phyloP scores from a whole-genome alignment of 2,888 invertebrate genomes.

The Lottia scabra region DNA sequence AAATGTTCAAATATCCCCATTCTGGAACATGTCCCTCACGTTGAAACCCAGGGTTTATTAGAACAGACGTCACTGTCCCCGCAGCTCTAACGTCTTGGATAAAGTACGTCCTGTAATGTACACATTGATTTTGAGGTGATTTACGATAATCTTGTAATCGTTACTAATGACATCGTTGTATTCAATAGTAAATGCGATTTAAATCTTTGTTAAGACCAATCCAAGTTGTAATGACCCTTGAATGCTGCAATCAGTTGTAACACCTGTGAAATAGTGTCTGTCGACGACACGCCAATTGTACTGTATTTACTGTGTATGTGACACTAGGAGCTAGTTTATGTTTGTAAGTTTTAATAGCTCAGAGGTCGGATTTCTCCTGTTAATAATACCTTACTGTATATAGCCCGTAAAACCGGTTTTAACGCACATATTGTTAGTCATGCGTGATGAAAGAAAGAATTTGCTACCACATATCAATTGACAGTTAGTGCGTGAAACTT shows the following conservation, averaged over 20 bases:
- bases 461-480: background rate
- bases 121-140: too few species aligned
- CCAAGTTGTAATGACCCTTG: too few species aligned
- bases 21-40: too few species aligned
- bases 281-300: background rate
- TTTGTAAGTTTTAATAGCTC: background rate
- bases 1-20: too few species aligned
- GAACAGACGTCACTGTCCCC: too few species aligned
- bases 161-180: too few species aligned
- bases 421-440: background rate
- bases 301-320: background rate
- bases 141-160: too few species aligned
- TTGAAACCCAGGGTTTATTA: too few species aligned
- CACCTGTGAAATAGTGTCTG: background rate
- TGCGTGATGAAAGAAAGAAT: conserved; percentile 1
- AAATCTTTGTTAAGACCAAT: too few species aligned
- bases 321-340: background rate
- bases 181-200: too few species aligned
- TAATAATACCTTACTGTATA: background rate
- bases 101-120: too few species aligned
- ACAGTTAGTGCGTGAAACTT: background rate
- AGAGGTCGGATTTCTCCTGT: background rate
- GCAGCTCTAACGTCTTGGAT: too few species aligned
- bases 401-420: background rate
- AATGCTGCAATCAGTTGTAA: background rate